phyloP scores from a whole-genome alignment of 1,140 invertebrate genomes.

The Sycophaga agraensis region DNA sequence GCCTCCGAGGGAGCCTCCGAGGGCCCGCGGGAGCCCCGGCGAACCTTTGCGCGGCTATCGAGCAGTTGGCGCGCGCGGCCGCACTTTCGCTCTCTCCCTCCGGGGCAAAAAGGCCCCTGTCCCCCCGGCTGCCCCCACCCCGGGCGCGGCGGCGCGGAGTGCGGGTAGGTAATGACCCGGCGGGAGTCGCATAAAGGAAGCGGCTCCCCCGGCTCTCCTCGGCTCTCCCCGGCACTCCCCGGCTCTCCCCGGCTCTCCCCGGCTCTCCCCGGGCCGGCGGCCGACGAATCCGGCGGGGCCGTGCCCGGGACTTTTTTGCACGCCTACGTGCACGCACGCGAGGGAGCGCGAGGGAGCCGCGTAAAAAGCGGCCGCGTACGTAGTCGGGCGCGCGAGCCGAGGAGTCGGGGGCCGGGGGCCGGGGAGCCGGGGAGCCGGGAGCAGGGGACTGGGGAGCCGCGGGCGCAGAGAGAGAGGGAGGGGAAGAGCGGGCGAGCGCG shows the following conservation, averaged over 20 bases:
- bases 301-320: conserved; percentile 15
- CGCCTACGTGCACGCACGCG: conserved; percentile 20
- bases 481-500: conserved; percentile 16
- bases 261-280: not conserved
- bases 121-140: conserved; percentile 31
- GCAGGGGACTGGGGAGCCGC: not conserved
- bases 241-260: conserved; percentile 19
- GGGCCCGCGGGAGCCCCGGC: too few species aligned
- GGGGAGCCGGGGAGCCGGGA: not conserved
- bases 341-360: not conserved
- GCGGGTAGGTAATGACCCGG: too few species aligned
- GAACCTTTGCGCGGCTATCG: too few species aligned
- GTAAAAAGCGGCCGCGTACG: not conserved
- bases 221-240: conserved; percentile 1
- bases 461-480: not conserved
- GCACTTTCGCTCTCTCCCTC: not conserved
- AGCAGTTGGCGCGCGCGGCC: too few species aligned
- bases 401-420: not conserved
- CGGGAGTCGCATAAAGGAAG: too few species aligned
- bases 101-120: conserved; percentile 36
- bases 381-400: not conserved
- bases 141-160: conserved; percentile 10
- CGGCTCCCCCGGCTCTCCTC: too few species aligned
- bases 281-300: conserved; percentile 13
- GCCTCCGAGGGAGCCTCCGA: too few species aligned